phyloP scores from a whole-genome alignment of 2,797 vertebrate species.

The Lerista edwardsae region DNA sequence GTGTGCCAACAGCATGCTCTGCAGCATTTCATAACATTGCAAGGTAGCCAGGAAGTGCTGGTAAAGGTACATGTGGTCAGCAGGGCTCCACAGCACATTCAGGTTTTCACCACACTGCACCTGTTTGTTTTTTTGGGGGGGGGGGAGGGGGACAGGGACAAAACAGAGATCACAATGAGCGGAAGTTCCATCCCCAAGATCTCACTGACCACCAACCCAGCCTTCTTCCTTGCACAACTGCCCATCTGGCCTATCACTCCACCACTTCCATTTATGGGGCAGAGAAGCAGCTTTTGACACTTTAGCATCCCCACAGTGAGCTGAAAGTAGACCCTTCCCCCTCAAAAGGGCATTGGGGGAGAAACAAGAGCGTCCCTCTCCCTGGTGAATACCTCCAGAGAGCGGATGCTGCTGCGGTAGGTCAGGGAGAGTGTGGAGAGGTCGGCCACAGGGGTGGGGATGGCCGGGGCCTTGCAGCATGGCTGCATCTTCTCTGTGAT shows the following conservation, averaged over 20 bases:
- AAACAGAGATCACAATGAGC: neutral
- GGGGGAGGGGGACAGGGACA: neutral
- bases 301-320: neutral
- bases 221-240: too few relatives aligned
- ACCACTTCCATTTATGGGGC: too few relatives aligned
- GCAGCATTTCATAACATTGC: constrained; percentile 80
- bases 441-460: constrained; percentile 79
- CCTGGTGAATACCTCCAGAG: constrained; percentile 84
- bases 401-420: constrained; percentile 85
- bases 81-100: constrained; percentile 87
- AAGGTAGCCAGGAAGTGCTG: constrained; percentile 87
- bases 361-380: too few relatives aligned
- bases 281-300: too few relatives aligned
- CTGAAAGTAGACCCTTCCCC: neutral
- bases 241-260: too few relatives aligned
- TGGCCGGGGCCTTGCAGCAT: constrained; percentile 85
- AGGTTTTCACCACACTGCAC: constrained; percentile 85
- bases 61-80: constrained; percentile 94
- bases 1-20: constrained; percentile 51
- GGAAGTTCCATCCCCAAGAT: neutral
- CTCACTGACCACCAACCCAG: neutral
- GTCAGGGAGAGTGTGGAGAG: constrained; percentile 83
- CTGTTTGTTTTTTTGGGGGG: constrained; percentile 60
- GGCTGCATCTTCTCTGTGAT: constrained; percentile 91
- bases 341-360: neutral